Evolutionary conservation across 1,140 invertebrate genomes (phyloP).

Genomic region (honey bee (Apis mellifera)): DNA sequence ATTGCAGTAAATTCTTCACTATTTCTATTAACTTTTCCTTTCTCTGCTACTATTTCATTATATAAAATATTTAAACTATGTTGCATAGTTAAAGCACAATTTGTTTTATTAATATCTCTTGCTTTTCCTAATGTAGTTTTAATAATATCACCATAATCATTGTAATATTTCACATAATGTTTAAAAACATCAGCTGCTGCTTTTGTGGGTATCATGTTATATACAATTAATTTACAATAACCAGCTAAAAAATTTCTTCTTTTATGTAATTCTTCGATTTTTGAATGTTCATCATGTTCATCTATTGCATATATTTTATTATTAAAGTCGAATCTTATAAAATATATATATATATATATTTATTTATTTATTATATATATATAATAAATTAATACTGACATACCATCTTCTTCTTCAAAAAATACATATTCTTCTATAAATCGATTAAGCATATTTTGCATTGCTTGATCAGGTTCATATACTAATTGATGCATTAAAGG

Average conservation of each 20-base stretch:
- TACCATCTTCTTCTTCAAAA: constrained; percentile 91
- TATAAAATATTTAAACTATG: constrained; percentile 94
- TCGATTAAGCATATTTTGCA: constrained; percentile 92
- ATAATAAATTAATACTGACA: constrained; percentile 49
- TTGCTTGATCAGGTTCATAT: constrained; percentile 90
- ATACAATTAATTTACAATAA: constrained; percentile 98
- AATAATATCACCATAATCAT: constrained; percentile 99
- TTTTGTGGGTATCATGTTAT: constrained; percentile 96
- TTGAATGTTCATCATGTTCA: constrained; percentile 94
- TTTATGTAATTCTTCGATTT: constrained; percentile 98
- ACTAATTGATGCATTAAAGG: constrained; percentile 87
- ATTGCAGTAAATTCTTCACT: constrained; percentile 92
- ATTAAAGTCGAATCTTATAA: background rate
- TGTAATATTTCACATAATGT: constrained; percentile 99
- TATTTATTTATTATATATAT: background rate
- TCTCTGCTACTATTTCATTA: constrained; percentile 86
- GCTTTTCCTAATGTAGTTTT: constrained; percentile 98
- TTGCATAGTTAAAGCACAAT: constrained; percentile 97
- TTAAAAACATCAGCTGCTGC: constrained; percentile 97
- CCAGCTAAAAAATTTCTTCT: constrained; percentile 96
- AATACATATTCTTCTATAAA: constrained; percentile 98
- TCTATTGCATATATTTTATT: constrained; percentile 76
- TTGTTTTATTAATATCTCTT: constrained; percentile 98
- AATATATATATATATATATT: background rate
- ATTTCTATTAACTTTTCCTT: constrained; percentile 85